Conservation (phyloP, 1,140 invertebrate genomes). For the Pomacea maculata region DNA sequence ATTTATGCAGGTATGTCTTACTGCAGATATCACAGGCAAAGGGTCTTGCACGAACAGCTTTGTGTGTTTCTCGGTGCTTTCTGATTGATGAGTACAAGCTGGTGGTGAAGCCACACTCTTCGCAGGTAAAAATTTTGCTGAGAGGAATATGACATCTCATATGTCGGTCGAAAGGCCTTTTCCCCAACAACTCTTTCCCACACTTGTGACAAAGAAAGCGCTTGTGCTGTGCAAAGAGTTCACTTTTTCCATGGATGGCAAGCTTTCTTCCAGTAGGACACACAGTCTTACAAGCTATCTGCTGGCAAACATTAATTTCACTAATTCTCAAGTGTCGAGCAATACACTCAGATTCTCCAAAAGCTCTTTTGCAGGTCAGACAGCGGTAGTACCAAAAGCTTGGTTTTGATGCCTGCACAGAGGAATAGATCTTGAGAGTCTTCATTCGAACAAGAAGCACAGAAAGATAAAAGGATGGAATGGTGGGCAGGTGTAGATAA, state of each 20-base stretch:
- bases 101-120: not conserved
- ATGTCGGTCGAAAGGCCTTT: not conserved
- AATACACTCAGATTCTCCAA: not conserved
- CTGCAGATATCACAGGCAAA: slow-evolving; percentile 14
- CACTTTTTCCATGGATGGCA: not conserved
- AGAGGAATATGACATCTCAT: not conserved
- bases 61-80: not conserved
- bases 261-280: not conserved
- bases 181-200: not conserved
- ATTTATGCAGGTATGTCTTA: not conserved
- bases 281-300: not conserved
- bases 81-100: not conserved
- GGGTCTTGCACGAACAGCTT: not conserved
- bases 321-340: not conserved
- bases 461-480: not conserved
- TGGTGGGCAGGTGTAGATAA: too few species aligned
- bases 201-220: slow-evolving; percentile 1
- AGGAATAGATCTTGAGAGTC: not conserved
- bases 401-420: not conserved
- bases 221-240: not conserved
- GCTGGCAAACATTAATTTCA: not conserved
- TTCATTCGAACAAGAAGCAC: not conserved
- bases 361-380: too few species aligned
- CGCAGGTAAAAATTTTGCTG: slow-evolving; percentile 7
- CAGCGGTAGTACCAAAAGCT: not conserved